Conservation (phyloP, 1,140 invertebrate species). For the Protaetia brevitarsis region DNA sequence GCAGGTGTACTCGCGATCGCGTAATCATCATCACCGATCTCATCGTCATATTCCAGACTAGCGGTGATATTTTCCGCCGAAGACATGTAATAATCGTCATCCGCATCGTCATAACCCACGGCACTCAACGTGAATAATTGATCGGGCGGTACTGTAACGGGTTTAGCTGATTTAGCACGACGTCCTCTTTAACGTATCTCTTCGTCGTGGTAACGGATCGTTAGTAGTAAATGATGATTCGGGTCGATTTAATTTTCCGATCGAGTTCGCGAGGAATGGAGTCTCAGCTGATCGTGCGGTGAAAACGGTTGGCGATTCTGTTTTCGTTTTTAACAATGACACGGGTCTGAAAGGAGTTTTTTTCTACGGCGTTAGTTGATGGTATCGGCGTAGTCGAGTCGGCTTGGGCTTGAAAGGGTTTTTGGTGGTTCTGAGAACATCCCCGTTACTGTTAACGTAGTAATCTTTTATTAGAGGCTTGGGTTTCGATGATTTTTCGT, state of each 20-base stretch:
- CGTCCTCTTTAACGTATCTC: background rate
- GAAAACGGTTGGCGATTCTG: slow-evolving; percentile 28
- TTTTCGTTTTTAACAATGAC: slow-evolving; percentile 33
- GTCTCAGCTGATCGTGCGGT: slow-evolving; percentile 35
- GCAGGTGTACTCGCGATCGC: background rate
- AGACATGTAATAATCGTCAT: slow-evolving; percentile 33
- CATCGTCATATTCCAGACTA: background rate
- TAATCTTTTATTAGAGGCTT: slow-evolving; percentile 44
- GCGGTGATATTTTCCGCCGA: background rate
- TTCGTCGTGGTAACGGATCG: slow-evolving; percentile 40
- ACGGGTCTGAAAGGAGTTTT: slow-evolving; percentile 39
- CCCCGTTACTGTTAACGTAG: slow-evolving; percentile 45
- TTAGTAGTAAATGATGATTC: slow-evolving; percentile 55
- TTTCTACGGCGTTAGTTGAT: slow-evolving; percentile 34
- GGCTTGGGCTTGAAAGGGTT: slow-evolving; percentile 35
- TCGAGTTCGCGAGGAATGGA: slow-evolving; percentile 25
- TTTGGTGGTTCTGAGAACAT: slow-evolving; percentile 40
- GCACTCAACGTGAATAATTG: background rate
- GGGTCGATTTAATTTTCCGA: slow-evolving; percentile 53
- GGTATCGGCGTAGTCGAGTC: slow-evolving; percentile 33
- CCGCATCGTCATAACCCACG: slow-evolving; percentile 34
- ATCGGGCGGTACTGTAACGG: slow-evolving; percentile 18
- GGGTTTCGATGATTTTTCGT: background rate
- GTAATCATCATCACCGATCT: background rate
- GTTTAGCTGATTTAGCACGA: background rate